These are phyloP conservation scores for Gephyroberyx darwinii DNA, from an alignment of 2,797 vertebrate genomes.

Conservation along the genomic window DNA sequence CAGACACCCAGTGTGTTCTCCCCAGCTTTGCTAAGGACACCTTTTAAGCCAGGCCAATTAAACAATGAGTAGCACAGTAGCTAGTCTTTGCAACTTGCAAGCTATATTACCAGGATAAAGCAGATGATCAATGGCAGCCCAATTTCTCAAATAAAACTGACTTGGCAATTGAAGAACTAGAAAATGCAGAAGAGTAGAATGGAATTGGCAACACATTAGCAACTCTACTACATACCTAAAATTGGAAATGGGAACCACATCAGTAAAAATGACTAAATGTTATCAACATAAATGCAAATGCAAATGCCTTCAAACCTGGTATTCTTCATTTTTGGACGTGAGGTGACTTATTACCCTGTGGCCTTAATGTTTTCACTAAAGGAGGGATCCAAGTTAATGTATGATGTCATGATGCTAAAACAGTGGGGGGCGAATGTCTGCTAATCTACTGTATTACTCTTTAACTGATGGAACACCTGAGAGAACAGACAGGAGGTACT, in stretches of 20 bases:
- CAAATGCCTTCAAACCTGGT: not conserved
- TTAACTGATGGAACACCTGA: constrained; percentile 52
- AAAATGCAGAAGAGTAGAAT: not conserved
- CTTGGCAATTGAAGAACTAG: not conserved
- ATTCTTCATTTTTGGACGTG: not conserved
- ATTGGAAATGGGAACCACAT: not conserved
- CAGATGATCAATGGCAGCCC: not conserved
- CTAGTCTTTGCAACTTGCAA: constrained; percentile 26
- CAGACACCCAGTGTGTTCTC: constrained; percentile 63
- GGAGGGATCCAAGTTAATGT: constrained; percentile 16
- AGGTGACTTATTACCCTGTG: not conserved
- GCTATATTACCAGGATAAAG: constrained; percentile 4
- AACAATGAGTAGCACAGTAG: constrained; percentile 55
- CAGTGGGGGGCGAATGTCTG: constrained; percentile 36
- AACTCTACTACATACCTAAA: not conserved
- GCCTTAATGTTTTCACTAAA: constrained; percentile 9
- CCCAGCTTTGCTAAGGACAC: constrained; percentile 64
- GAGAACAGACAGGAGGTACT: constrained; percentile 51
- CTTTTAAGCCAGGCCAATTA: constrained; percentile 65
- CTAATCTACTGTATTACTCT: constrained; percentile 61
- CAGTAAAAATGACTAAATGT: not conserved
- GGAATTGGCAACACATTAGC: not conserved
- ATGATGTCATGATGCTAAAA: constrained; percentile 57
- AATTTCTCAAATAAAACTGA: not conserved
- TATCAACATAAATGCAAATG: not conserved